Base-by-base conservation (phyloP, 2,113 vertebrate genomes). In the Psephotus haematonotus region DNA sequence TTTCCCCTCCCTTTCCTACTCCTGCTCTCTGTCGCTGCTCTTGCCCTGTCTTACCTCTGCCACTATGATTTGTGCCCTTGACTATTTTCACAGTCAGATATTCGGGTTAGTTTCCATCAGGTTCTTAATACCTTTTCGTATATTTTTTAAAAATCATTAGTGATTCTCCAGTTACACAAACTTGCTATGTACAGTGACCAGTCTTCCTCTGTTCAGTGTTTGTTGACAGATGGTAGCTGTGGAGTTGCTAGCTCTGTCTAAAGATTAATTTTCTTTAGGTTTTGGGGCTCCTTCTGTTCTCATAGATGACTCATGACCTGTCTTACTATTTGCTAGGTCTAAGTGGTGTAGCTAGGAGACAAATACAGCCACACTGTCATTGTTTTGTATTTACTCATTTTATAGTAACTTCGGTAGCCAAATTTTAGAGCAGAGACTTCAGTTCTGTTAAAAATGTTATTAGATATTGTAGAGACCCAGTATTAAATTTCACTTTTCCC, bases 331-430 rank as follows among this genome's bases (percentile, higher is more conserved):
- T 94, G 65, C 62, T 86, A 49, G 44, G 43, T 82, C 81, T 90
- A 25, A 92, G 62, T 72, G 65, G 47, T 1, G n/a, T 96, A 90
- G 69, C 94, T 96, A 95, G 93, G 95, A 96, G 76, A 96, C 93
- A 93, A 94, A 87, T 35, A 81, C 41, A 96, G 80, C 86, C 92
- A 93, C 62, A 27, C 44, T 88, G 39, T 53, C 63, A 22, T 92
- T 95, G 90, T 90, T 62, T 86, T 90, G 39, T 86, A 60, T 88
- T 95, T 95, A 78, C 52, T 75, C 43, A 37, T 70, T 95, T 94
- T 63, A 60, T 57, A 79, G 22, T 86, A 55, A 60, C 35, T 83
- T 50, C 11, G 29, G 75, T 93, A 67, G 74, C 80, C 93, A 94
- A 55, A 92, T 86, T 83, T 70, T 93, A 64, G 76, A 86, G 65